A percentile compares a stretch with the other conserved stretches of the same genome.
Conservation (phyloP, 2,113 vertebrate genomes). For the Sceloporus undulatus region DNA sequence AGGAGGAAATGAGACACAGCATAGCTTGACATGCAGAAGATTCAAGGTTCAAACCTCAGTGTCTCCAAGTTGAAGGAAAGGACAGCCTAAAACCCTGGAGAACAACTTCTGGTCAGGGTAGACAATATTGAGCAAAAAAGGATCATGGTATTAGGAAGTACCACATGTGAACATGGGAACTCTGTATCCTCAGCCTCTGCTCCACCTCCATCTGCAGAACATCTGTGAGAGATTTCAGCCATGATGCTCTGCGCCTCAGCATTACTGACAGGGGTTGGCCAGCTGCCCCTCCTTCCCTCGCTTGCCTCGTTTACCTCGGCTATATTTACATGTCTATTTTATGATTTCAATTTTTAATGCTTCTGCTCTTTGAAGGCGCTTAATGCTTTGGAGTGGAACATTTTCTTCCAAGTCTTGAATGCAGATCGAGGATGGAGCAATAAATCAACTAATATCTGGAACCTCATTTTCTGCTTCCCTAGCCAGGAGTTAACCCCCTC, state of each 20-base stretch:
- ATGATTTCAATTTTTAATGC: constrained; percentile 88
- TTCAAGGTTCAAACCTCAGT: neutral
- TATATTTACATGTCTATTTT: constrained; percentile 85
- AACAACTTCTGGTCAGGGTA: too few species aligned
- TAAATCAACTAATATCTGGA: constrained; percentile 86
- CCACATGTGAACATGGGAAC: neutral
- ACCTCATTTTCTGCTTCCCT: constrained; percentile 80
- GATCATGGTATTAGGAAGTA: too few species aligned
- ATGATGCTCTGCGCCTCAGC: neutral
- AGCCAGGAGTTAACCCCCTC: constrained; percentile 71
- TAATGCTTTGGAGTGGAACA: constrained; percentile 86
- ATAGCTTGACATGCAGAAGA: neutral
- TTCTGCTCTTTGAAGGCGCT: constrained; percentile 85
- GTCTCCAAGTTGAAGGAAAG: neutral
- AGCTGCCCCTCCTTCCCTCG: fast-evolving
- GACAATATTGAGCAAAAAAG: neutral
- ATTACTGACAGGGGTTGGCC: neutral
- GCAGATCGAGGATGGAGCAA: constrained; percentile 82
- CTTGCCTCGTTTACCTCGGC: constrained; percentile 71
- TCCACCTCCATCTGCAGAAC: fast-evolving
- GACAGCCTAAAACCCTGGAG: neutral
- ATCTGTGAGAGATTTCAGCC: neutral
- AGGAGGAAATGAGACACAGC: too few species aligned
- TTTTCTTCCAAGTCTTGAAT: constrained; percentile 83
- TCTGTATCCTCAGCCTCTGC: fast-evolving